Evolutionary conservation across 2,888 invertebrate genomes (phyloP).

Genomic region (Bombylius major): DNA sequence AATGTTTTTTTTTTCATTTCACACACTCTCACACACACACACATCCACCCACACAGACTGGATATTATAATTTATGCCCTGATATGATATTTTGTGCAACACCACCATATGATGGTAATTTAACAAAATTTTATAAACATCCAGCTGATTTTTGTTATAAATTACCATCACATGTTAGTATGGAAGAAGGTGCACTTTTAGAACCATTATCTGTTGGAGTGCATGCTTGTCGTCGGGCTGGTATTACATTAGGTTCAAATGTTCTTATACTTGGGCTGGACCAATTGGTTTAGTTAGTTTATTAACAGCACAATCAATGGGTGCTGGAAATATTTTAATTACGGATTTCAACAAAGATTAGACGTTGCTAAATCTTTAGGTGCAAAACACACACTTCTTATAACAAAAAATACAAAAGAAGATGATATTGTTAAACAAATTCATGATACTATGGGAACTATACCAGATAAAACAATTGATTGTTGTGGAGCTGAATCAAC

Average conservation of each 20-base stretch:
- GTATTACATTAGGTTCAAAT: conserved; percentile 54
- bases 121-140: conserved; percentile 77
- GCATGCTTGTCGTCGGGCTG: conserved; percentile 80
- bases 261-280: conserved; percentile 75
- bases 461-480: conserved; percentile 69
- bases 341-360: conserved; percentile 52
- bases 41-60: conserved; percentile 35
- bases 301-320: conserved; percentile 71
- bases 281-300: conserved; percentile 79
- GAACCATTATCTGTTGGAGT: conserved; percentile 91
- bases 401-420: conserved; percentile 43
- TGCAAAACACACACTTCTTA: conserved; percentile 55
- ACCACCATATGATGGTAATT: conserved; percentile 83
- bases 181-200: conserved; percentile 87
- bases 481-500: conserved; percentile 77
- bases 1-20: too few species aligned
- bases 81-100: conserved; percentile 90
- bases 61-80: conserved; percentile 81
- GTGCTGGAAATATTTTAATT: conserved; percentile 64
- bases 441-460: conserved; percentile 44
- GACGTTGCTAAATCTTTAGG: conserved; percentile 65
- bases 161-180: conserved; percentile 74
- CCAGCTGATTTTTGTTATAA: conserved; percentile 82
- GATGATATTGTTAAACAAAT: conserved; percentile 47
- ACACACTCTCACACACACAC: too few species aligned